Percentiles rank a stretch among this genome's conserved stretches.
phyloP scores from a whole-genome alignment of 2,888 invertebrate genomes.

The Hypomecis atomaria region DNA sequence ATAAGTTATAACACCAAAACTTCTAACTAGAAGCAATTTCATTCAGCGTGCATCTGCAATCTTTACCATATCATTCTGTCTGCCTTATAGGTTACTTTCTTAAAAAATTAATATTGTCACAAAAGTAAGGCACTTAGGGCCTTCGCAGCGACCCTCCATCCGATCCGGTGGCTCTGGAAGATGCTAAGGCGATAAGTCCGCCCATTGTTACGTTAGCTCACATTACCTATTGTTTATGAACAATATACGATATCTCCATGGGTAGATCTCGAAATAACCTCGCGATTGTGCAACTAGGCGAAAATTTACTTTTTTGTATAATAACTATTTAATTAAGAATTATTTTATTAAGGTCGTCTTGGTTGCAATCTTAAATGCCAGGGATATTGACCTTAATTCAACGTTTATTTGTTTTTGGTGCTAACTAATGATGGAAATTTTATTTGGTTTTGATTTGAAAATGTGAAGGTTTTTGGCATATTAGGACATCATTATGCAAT shows the following conservation, averaged over 20 bases:
- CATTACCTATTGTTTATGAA: constrained; percentile 37
- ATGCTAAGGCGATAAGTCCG: constrained; percentile 43
- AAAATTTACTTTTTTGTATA: constrained; percentile 29
- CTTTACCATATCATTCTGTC: too few relatives aligned
- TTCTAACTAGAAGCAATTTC: too few relatives aligned
- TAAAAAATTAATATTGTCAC: not conserved
- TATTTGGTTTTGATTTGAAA: constrained; percentile 9
- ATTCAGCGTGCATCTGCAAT: too few relatives aligned
- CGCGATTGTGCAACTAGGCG: constrained; percentile 22
- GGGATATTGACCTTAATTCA: constrained; percentile 25
- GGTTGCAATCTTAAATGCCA: constrained; percentile 28
- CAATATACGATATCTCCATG: constrained; percentile 38
- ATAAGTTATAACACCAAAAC: too few relatives aligned
- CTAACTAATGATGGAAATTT: constrained; percentile 8
- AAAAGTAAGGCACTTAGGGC: not conserved
- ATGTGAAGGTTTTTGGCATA: constrained; percentile 17
- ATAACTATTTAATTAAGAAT: constrained; percentile 27
- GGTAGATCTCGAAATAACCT: constrained; percentile 36
- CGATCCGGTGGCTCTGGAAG: constrained; percentile 32
- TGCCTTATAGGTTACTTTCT: too few relatives aligned
- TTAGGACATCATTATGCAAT: not conserved
- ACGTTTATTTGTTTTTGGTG: constrained; percentile 13
- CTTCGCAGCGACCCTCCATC: constrained; percentile 22
- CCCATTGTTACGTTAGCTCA: constrained; percentile 40
- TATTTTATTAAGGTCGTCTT: constrained; percentile 23